Evolutionary conservation across 1,140 invertebrate genomes (phyloP).

Genomic region (Armadillidium nasatum): DNA sequence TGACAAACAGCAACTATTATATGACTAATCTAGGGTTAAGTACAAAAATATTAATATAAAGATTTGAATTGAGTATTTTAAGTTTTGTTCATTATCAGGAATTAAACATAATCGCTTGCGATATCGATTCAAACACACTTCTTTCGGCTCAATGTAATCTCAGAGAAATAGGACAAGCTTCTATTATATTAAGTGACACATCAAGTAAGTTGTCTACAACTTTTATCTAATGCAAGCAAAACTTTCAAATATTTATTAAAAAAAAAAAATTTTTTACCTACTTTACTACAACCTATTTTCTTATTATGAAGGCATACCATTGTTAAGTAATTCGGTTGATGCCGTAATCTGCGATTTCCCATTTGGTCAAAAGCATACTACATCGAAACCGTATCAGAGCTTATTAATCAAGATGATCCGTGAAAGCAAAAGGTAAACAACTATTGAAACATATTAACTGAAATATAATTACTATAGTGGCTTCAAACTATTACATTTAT

Average conservation of each 20-base stretch:
- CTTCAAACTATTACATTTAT: neutral
- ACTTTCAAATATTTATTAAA: no score
- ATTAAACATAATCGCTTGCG: neutral
- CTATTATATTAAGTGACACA: neutral
- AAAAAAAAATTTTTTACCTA: no score
- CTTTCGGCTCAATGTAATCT: neutral
- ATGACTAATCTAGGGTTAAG: no score
- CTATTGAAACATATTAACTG: no score
- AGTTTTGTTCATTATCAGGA: neutral
- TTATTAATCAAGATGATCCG: no score
- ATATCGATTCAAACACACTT: neutral
- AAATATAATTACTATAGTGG: no score
- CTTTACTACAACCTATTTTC: no score
- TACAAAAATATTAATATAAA: no score
- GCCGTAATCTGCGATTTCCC: slow-evolving; percentile 27
- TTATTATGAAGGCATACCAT: neutral
- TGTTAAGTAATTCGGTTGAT: neutral
- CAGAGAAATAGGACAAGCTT: neutral
- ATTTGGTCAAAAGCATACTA: slow-evolving; percentile 23
- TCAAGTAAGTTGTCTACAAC: neutral
- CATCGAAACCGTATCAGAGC: no score
- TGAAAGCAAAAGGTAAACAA: no score
- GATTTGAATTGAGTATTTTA: no score
- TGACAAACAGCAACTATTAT: no score
- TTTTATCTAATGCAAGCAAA: neutral